Evolutionary conservation across 2,113 vertebrate species (phyloP), one percentile per base, ranked within the genome.

Genomic region (Myotis brandtii): DNA sequence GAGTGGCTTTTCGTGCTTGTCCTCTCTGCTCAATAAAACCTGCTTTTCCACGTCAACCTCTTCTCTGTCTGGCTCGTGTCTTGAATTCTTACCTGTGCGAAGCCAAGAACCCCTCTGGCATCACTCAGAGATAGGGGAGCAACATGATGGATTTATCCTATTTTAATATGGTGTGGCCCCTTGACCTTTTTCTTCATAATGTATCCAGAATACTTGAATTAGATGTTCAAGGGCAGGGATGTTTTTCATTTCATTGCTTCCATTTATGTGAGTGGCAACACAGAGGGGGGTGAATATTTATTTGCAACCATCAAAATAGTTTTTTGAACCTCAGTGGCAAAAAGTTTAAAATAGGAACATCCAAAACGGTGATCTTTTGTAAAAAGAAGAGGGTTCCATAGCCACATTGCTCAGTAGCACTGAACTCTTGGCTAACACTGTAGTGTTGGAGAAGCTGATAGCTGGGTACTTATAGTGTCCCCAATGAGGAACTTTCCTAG

Each of bases 391-490:
- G 3, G 9, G 30, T 64, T 81, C 43, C 52, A 0, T 23, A 17
- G 48, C 18, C 62, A 37, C 37, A 9, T 18, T 13, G 48, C 30
- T 32, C 16, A 34, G 0, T 50, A 20, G 34, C 54, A 4, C n/a
- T 21, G 48, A 72, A 16, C 46, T 86, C 59, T 70, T 6, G 40
- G 14, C 34, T 34, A 16, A 40, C 30, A 34, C 25, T 32, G 34
- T 1, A 67, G 11, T 27, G 4, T 1, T 23, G 30, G 23, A 89
- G 64, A 54, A 46, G 27, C 4, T 14, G 46, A 43, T 30, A 66
- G 20, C 48, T 34, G 25, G 9, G 2, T 72, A 21, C 12, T 72
- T 54, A 9, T 0, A 10, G 7, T 20, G 6, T 0, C n/a, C 32
- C 25, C 50, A 83, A 23, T 12, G 23, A 66, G n/a, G 12, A 6